Evolutionary conservation across 2,888 invertebrate genomes (phyloP), one percentile per base, ranked within the genome.

Genomic region (Acanthoscelides obtectus): DNA sequence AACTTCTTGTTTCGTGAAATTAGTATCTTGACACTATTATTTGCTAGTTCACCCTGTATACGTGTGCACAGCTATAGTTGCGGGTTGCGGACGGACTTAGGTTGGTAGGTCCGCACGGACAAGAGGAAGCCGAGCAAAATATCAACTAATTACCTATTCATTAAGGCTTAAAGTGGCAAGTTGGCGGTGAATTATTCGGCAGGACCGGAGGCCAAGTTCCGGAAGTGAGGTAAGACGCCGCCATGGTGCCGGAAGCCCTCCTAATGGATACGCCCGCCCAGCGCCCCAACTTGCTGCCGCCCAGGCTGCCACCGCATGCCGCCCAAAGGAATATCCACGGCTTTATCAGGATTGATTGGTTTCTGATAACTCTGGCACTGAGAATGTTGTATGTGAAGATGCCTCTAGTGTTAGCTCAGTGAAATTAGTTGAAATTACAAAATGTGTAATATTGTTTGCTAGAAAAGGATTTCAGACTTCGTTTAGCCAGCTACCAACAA

Each of bases 131-230:
- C 83, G 79, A 66, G 80, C 81, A 82, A 84, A 85, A 84, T 84
- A 84, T 84, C 83, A 83, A 85, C 85, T 86, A 86, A 86, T 86
- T 86, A 86, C 85, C 86, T 85, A 86, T 86, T 86, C 86, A 86
- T 86, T 86, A 85, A 83, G 84, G 86, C 84, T 86, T 85, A 85
- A 82, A 86, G 86, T 86, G 85, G 85, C 84, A 86, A 86, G 85
- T 86, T 86, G 83, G 84, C 81, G 79, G 82, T 85, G 85, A 86
- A 86, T 85, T 85, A 86, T 85, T 85, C 83, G 80, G 80, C 80
- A 79, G 81, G 81, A 82, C 82, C 82, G 81, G 81, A 80, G 81
- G 80, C 82, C 82, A 81, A 83, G 82, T 84, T 83, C 83, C 83
- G 84, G 84, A 83, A 83, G 81, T 82, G 84, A 84, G 84, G 84